Conservation (phyloP, 2,888 invertebrate species). For the Sympetrum striolatum region DNA sequence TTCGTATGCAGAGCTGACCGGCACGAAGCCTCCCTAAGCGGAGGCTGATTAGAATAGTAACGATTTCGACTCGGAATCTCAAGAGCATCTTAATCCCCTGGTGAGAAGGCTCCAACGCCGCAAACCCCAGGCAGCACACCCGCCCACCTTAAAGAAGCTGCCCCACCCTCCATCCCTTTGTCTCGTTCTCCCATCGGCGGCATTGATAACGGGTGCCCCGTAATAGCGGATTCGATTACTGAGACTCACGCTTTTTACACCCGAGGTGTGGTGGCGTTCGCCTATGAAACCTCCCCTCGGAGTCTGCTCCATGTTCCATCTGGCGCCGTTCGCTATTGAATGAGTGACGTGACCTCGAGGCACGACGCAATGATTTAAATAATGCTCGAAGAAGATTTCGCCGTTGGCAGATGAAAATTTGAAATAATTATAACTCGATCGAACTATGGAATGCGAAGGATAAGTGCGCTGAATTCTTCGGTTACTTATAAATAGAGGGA, state of each 20-base stretch:
- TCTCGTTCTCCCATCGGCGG: neutral
- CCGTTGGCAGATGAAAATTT: neutral
- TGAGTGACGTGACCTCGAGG: constrained; percentile 20
- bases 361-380: neutral
- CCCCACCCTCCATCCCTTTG: neutral
- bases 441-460: too few relatives aligned
- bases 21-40: constrained; percentile 18
- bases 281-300: neutral
- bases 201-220: constrained; percentile 5
- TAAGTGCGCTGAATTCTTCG: too few relatives aligned
- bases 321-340: neutral
- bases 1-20: constrained; percentile 43
- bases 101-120: neutral
- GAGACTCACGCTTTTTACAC: neutral
- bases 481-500: too few relatives aligned
- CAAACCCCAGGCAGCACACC: neutral
- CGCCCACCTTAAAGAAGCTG: neutral
- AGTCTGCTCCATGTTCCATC: neutral
- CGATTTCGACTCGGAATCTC: constrained; percentile 14
- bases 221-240: constrained; percentile 32
- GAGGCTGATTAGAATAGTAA: constrained; percentile 42
- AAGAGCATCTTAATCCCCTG: constrained; percentile 32
- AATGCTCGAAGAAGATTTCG: neutral
- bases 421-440: neutral
- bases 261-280: neutral